phyloP scores from a whole-genome alignment of 1,140 invertebrate species.

The Metaphire vulgaris region DNA sequence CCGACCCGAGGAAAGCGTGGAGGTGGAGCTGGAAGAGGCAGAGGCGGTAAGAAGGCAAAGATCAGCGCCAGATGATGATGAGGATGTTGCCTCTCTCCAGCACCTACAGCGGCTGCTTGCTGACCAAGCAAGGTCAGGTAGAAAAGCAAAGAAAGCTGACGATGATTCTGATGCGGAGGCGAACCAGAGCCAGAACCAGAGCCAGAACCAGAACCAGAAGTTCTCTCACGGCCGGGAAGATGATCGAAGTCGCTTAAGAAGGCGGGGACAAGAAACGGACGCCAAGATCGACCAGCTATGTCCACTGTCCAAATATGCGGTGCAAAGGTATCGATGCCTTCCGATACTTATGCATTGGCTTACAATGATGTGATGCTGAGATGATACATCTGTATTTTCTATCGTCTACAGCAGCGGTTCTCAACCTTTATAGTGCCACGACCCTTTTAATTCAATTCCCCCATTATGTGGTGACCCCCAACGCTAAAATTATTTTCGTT shows the following conservation, averaged over 20 bases:
- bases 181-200: too few relatives aligned
- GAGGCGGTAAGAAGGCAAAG: not conserved
- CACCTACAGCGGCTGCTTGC: not conserved
- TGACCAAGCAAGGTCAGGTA: not conserved
- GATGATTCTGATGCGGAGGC: not conserved
- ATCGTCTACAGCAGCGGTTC: too few relatives aligned
- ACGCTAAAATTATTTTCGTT: too few relatives aligned
- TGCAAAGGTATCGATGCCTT: too few relatives aligned
- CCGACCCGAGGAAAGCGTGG: not conserved
- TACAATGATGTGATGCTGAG: too few relatives aligned
- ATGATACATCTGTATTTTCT: too few relatives aligned
- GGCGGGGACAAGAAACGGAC: not conserved
- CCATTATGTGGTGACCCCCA: too few relatives aligned
- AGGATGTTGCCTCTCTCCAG: not conserved
- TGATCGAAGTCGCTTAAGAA: not conserved
- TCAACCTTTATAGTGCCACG: too few relatives aligned
- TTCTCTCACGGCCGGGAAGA: not conserved
- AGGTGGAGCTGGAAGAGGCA: not conserved
- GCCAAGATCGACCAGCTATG: not conserved
- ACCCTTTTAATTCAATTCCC: too few relatives aligned
- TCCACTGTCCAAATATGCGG: too few relatives aligned
- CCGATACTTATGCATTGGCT: too few relatives aligned
- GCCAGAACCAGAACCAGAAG: not conserved
- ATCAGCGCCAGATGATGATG: not conserved
- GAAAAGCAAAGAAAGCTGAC: not conserved